phyloP scores from a whole-genome alignment of 2,888 invertebrate species.

The Apeira syringaria region DNA sequence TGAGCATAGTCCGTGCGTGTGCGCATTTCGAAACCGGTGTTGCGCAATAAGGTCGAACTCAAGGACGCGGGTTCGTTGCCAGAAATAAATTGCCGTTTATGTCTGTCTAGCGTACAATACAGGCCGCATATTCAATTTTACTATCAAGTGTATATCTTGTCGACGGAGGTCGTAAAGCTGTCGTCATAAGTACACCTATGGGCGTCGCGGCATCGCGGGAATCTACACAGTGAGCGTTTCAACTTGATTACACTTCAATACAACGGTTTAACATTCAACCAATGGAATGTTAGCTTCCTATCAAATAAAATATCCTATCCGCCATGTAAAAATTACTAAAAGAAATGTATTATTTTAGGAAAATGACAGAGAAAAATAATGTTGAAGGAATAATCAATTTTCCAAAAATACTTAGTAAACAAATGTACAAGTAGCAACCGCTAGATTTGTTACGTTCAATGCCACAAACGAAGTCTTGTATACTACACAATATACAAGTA shows the following conservation, averaged over 20 bases:
- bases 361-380: no score
- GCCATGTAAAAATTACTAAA: no score
- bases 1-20: conserved; percentile 53
- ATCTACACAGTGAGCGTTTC: no score
- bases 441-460: no score
- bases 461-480: no score
- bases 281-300: neutral
- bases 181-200: conserved; percentile 4
- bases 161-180: conserved; percentile 6
- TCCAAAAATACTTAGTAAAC: no score
- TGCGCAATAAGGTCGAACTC: conserved; percentile 81
- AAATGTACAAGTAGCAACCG: no score
- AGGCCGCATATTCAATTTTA: conserved; percentile 17
- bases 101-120: conserved; percentile 69
- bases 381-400: no score
- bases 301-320: no score
- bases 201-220: neutral
- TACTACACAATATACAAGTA: no score
- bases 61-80: conserved; percentile 81
- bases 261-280: neutral
- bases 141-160: conserved; percentile 14
- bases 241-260: no score
- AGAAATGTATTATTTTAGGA: no score
- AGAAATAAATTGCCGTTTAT: conserved; percentile 79
- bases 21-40: conserved; percentile 77